Evolutionary conservation across 2,888 invertebrate genomes (phyloP).

Genomic region (Parochlus steinenii): DNA sequence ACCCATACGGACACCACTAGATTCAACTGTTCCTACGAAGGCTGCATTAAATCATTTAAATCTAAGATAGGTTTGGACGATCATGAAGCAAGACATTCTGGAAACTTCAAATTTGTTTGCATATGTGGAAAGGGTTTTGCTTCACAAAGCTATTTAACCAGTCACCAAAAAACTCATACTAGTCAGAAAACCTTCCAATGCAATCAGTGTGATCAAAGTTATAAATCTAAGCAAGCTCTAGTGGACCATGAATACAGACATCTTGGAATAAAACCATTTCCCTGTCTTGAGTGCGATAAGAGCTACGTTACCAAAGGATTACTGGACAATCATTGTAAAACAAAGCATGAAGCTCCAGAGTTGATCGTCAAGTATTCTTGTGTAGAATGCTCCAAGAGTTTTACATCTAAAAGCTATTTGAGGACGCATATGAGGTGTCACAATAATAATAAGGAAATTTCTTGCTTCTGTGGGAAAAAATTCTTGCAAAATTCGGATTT

Average conservation of each 20-base stretch:
- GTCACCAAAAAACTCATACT: conserved; percentile 42
- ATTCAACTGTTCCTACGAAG: conserved; percentile 31
- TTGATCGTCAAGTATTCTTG: conserved; percentile 33
- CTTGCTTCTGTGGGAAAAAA: conserved; percentile 40
- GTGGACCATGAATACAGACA: conserved; percentile 42
- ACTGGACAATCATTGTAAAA: conserved; percentile 8
- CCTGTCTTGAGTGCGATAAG: conserved; percentile 38
- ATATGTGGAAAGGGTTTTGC: conserved; percentile 44
- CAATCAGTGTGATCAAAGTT: conserved; percentile 37
- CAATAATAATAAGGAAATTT: conserved; percentile 41
- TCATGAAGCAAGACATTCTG: conserved; percentile 41
- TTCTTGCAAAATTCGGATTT: conserved; percentile 41
- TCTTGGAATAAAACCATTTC: conserved; percentile 40
- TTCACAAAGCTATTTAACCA: conserved; percentile 40
- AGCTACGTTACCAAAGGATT: conserved; percentile 40
- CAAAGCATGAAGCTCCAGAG: conserved; percentile 3
- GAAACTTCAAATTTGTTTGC: conserved; percentile 20
- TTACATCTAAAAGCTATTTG: conserved; percentile 42
- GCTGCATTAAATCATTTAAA: conserved; percentile 40
- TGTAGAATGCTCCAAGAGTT: conserved; percentile 39
- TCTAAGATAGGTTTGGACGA: conserved; percentile 42
- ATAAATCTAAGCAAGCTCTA: conserved; percentile 41
- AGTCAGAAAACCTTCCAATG: conserved; percentile 40
- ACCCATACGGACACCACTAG: conserved; percentile 44
- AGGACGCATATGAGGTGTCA: conserved; percentile 40